Conservation (phyloP, 2,888 invertebrate genomes). For the Agrotis clavis region DNA sequence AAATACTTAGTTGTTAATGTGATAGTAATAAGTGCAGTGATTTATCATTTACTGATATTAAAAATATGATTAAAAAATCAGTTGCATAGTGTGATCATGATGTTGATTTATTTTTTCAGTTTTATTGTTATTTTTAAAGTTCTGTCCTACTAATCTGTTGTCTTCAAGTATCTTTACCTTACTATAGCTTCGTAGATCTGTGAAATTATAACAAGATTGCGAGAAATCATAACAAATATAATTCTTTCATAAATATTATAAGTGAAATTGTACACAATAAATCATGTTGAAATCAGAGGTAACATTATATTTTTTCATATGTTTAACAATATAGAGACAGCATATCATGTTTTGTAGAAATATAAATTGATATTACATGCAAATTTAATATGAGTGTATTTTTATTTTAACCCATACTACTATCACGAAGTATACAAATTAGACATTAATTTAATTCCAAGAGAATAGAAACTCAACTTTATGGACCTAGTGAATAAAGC, state of each 20-base stretch:
- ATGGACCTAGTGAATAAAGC: too few species aligned
- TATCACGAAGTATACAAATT: not conserved
- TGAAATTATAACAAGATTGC: constrained; percentile 69
- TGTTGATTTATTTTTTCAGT: constrained; percentile 43
- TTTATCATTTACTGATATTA: constrained; percentile 52
- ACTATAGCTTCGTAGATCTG: constrained; percentile 80
- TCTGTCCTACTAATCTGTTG: constrained; percentile 53
- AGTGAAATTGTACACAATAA: constrained; percentile 48
- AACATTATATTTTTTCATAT: constrained; percentile 82
- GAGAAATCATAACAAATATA: constrained; percentile 81
- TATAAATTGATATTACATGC: constrained; percentile 80
- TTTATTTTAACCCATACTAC: constrained; percentile 43
- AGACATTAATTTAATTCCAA: not conserved
- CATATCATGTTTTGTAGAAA: constrained; percentile 90
- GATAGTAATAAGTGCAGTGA: constrained; percentile 68
- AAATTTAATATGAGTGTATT: constrained; percentile 63
- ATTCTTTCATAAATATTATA: constrained; percentile 46
- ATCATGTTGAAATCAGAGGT: constrained; percentile 66
- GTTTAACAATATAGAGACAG: constrained; percentile 76
- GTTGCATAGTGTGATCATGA: constrained; percentile 52
- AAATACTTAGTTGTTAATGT: constrained; percentile 66
- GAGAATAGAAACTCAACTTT: too few species aligned
- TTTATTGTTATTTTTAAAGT: constrained; percentile 49
- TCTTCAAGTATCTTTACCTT: constrained; percentile 51
- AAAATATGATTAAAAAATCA: constrained; percentile 41